phyloP scores from a whole-genome alignment of 2,888 invertebrate genomes.

The Drosophila demipolita region DNA sequence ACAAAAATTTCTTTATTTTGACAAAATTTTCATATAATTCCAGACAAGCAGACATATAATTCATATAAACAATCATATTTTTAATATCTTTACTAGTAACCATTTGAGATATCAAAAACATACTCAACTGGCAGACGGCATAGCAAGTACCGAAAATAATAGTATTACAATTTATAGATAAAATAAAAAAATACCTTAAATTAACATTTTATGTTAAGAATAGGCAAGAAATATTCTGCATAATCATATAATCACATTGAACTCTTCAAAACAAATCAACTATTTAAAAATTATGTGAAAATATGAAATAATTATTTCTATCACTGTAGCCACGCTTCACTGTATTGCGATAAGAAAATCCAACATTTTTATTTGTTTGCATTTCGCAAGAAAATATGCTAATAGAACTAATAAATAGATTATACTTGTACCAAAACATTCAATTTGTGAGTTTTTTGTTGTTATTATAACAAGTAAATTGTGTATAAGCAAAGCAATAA shows the following conservation, averaged over 20 bases:
- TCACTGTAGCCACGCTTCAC: neutral
- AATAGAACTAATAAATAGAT: slow-evolving; percentile 18
- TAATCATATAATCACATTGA: neutral
- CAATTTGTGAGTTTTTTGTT: slow-evolving; percentile 2
- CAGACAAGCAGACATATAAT: slow-evolving; percentile 26
- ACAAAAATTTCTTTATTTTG: slow-evolving; percentile 2
- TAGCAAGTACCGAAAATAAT: slow-evolving; percentile 1
- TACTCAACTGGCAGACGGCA: neutral
- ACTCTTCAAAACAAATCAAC: neutral
- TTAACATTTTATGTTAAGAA: slow-evolving; percentile 8
- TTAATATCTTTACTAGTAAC: slow-evolving; percentile 28
- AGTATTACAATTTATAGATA: neutral
- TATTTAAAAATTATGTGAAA: neutral
- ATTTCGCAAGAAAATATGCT: neutral
- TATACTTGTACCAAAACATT: slow-evolving; percentile 4
- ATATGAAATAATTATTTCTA: neutral
- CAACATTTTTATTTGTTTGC: slow-evolving; percentile 2
- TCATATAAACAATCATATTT: neutral
- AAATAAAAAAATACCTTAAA: neutral
- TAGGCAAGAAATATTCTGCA: neutral
- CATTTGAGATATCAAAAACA: neutral
- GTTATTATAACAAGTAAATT: slow-evolving; percentile 10
- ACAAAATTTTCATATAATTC: slow-evolving; percentile 9
- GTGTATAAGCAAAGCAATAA: slow-evolving; percentile 21
- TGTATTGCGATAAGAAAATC: neutral